A percentile compares a stretch with the other conserved stretches of the same genome.
Evolutionary conservation across 2,113 vertebrate species (phyloP).

Genomic region (Microcebus murinus): DNA sequence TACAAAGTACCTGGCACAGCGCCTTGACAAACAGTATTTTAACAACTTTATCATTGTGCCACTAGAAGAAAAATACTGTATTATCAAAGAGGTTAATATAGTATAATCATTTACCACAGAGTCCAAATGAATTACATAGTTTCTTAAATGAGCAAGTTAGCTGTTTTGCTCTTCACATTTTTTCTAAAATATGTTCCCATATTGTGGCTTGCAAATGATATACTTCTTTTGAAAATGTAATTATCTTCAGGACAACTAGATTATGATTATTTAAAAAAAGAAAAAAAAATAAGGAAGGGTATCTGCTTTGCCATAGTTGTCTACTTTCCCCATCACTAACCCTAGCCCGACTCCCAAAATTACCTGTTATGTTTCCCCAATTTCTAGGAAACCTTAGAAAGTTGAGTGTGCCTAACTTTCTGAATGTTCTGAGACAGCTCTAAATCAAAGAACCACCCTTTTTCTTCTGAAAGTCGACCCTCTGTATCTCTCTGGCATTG

Average conservation of each 20-base stretch:
- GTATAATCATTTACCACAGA: background rate
- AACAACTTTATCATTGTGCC: background rate
- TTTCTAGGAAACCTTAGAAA: conserved; percentile 64
- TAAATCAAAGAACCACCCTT: background rate
- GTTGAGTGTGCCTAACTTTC: background rate
- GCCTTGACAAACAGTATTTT: background rate
- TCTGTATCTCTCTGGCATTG: conserved; percentile 68
- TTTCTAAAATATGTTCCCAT: background rate
- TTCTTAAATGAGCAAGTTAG: background rate
- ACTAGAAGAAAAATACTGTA: background rate
- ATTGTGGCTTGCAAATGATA: background rate
- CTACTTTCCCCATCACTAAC: background rate
- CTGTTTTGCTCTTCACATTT: background rate
- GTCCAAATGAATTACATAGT: background rate
- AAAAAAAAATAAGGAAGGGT: background rate
- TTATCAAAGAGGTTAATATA: background rate
- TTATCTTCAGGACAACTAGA: background rate
- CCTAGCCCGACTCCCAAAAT: background rate
- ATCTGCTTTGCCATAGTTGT: background rate
- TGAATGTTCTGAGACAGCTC: background rate
- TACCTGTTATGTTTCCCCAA: background rate
- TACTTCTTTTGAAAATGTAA: background rate
- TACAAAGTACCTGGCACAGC: background rate
- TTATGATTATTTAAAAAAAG: background rate
- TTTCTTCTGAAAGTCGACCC: conserved; percentile 18